Percentiles rank a stretch among this genome's conserved stretches.
Evolutionary conservation across 2,113 vertebrate species (phyloP).

Genomic region (Puntigrus tetrazona): DNA sequence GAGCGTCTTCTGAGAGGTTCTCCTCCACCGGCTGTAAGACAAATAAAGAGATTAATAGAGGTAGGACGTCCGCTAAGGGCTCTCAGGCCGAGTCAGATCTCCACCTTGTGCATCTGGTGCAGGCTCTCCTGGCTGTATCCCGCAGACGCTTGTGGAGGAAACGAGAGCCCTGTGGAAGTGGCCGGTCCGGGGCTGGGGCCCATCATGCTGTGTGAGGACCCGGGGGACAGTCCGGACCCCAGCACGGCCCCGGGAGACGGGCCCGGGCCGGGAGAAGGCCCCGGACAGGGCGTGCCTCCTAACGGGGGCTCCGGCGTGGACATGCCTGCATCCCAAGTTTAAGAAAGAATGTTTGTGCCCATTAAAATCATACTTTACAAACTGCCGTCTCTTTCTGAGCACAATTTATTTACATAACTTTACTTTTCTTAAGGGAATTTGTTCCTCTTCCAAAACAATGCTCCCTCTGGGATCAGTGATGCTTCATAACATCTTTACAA

Average conservation of each 20-base stretch:
- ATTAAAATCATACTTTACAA: not conserved
- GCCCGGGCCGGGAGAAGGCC: slow-evolving; percentile 91
- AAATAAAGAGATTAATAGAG: slow-evolving; percentile 24
- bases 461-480: not conserved
- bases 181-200: slow-evolving; percentile 91
- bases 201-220: slow-evolving; percentile 95
- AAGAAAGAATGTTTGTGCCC: no score
- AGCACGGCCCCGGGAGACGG: slow-evolving; percentile 90
- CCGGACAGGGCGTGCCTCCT: slow-evolving; percentile 91
- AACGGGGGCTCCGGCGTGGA: slow-evolving; percentile 92
- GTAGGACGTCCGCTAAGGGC: not conserved
- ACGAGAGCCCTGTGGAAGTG: slow-evolving; percentile 84
- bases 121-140: slow-evolving; percentile 91
- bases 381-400: not conserved
- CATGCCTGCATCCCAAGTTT: slow-evolving; percentile 67
- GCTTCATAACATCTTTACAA: not conserved
- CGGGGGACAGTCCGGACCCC: slow-evolving; percentile 79
- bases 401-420: not conserved
- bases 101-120: slow-evolving; percentile 94
- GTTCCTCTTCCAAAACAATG: not conserved
- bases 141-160: slow-evolving; percentile 85
- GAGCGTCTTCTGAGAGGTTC: slow-evolving; percentile 83
- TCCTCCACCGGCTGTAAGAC: slow-evolving; percentile 83
- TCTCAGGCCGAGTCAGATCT: not conserved
- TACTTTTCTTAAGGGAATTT: no score